Conservation (phyloP, 2,888 invertebrate species). For the Dorcus parallelipipedus region DNA sequence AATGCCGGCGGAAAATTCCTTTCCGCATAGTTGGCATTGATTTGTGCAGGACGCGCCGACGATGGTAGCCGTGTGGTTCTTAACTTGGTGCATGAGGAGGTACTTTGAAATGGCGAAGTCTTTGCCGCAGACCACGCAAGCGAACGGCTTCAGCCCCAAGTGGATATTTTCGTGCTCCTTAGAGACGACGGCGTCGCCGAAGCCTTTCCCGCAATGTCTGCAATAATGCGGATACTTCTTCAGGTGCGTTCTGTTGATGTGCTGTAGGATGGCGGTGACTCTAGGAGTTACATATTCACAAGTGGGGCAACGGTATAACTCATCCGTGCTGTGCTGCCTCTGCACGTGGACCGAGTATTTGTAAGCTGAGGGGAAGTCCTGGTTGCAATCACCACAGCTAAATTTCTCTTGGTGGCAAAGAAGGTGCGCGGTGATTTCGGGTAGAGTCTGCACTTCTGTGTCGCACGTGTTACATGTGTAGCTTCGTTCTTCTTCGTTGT, state of each 20-base stretch:
- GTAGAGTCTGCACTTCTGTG: slow-evolving; percentile 12
- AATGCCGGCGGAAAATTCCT: slow-evolving; percentile 35
- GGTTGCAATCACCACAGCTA: slow-evolving; percentile 15
- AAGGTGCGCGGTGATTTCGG: slow-evolving; percentile 23
- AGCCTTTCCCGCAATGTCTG: slow-evolving; percentile 55
- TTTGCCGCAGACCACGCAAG: slow-evolving; percentile 54
- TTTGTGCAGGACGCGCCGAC: slow-evolving; percentile 48
- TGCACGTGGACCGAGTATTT: slow-evolving; percentile 40
- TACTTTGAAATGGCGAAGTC: slow-evolving; percentile 50
- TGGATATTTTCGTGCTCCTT: slow-evolving; percentile 57
- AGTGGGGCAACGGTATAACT: slow-evolving; percentile 38
- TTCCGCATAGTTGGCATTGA: slow-evolving; percentile 39
- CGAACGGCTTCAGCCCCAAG: slow-evolving; percentile 51
- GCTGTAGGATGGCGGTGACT: slow-evolving; percentile 35
- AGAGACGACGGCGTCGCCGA: slow-evolving; percentile 53
- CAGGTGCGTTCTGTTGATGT: slow-evolving; percentile 40
- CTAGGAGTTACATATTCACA: slow-evolving; percentile 37
- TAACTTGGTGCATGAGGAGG: slow-evolving; percentile 37
- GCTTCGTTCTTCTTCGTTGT: slow-evolving; percentile 28
- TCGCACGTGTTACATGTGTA: slow-evolving; percentile 30
- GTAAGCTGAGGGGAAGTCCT: slow-evolving; percentile 40
- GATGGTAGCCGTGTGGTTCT: slow-evolving; percentile 41
- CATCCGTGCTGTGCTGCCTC: slow-evolving; percentile 36
- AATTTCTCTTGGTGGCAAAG: slow-evolving; percentile 22
- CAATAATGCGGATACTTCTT: slow-evolving; percentile 52